phyloP scores from a whole-genome alignment of 1,140 invertebrate genomes.

The Leucophenga varia region DNA sequence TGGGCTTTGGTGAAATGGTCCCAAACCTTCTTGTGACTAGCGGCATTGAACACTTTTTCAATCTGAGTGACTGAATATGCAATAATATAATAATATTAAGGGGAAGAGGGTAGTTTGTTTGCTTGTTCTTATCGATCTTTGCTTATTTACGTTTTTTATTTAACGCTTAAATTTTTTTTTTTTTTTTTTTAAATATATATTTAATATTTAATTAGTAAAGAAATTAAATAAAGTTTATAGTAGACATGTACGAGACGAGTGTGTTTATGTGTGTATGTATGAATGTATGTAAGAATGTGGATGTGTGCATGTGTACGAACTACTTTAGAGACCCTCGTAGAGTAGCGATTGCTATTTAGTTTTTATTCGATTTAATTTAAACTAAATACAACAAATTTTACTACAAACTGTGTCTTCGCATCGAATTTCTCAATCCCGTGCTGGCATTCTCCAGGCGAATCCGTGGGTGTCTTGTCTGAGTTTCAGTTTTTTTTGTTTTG shows the following conservation, averaged over 20 bases:
- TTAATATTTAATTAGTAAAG: constrained; percentile 14
- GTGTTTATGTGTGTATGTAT: constrained; percentile 8
- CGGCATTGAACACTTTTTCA: constrained; percentile 91
- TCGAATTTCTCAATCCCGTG: constrained; percentile 8
- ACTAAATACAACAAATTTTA: constrained; percentile 31
- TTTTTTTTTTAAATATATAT: constrained; percentile 30
- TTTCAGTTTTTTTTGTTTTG: constrained; percentile 10
- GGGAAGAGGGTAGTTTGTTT: constrained; percentile 48
- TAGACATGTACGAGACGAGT: constrained; percentile 28
- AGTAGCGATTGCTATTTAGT: constrained; percentile 28
- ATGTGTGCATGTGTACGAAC: constrained; percentile 14
- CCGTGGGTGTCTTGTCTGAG: constrained; percentile 24
- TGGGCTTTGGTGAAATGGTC: constrained; percentile 99
- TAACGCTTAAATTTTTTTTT: constrained; percentile 30
- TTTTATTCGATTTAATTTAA: constrained; percentile 29
- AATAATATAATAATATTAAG: constrained; percentile 56
- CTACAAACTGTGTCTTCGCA: constrained; percentile 19
- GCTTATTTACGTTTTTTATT: constrained; percentile 15
- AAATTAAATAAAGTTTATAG: constrained; percentile 26
- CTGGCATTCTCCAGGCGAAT: constrained; percentile 16
- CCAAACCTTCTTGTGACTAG: constrained; percentile 96
- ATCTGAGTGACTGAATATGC: constrained; percentile 89
- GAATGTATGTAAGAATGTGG: neutral
- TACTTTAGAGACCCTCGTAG: constrained; percentile 41
- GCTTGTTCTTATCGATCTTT: constrained; percentile 23